Evolutionary conservation across 1,140 invertebrate species (phyloP).

Genomic region (Vanessa tameamea): DNA sequence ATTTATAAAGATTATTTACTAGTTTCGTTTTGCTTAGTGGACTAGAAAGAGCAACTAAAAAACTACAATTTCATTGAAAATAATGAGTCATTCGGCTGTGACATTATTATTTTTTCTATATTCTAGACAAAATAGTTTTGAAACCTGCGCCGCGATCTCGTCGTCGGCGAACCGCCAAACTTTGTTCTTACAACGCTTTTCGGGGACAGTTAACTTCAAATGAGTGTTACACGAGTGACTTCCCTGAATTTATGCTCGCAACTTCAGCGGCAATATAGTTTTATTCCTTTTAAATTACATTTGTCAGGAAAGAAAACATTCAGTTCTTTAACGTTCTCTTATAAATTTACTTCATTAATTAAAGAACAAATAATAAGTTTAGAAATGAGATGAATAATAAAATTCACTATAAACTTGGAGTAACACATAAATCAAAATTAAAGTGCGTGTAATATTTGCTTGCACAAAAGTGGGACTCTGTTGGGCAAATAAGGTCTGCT

Average conservation of each 20-base stretch:
- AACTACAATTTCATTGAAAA: background rate
- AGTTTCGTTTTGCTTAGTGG: no score
- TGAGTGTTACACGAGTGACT: constrained; percentile 64
- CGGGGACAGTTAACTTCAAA: constrained; percentile 62
- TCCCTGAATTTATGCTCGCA: constrained; percentile 50
- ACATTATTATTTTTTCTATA: constrained; percentile 38
- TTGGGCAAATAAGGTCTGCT: no score
- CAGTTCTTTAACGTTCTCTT: background rate
- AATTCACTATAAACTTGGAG: no score
- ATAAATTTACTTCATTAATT: constrained; percentile 3
- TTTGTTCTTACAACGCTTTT: constrained; percentile 62
- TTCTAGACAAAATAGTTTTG: constrained; percentile 45
- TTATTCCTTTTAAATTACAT: constrained; percentile 42
- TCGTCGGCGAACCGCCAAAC: constrained; percentile 56
- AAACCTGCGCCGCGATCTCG: constrained; percentile 41
- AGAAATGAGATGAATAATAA: no score
- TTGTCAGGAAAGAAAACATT: constrained; percentile 5
- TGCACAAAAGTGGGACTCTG: no score
- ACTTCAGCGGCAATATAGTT: constrained; percentile 47
- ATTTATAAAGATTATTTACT: no score
- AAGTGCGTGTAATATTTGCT: no score
- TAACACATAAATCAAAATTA: no score
- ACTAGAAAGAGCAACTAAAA: no score
- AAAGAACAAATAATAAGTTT: background rate
- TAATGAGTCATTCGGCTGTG: background rate